These are phyloP conservation scores for Ladona fulva DNA, from an alignment of 1,140 invertebrate genomes.

Conservation along the genomic window DNA sequence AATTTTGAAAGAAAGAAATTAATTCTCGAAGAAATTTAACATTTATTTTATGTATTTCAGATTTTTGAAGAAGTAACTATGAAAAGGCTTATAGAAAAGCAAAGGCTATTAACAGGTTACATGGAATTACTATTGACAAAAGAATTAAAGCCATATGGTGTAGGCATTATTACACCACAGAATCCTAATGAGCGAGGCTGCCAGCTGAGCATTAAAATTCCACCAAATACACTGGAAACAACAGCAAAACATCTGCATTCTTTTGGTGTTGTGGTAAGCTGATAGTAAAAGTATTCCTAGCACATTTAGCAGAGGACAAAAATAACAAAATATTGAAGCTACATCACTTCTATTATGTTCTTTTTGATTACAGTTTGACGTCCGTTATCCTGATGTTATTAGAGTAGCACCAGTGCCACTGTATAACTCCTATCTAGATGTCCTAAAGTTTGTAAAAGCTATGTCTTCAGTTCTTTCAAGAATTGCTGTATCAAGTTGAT, in stretches of 20 bases:
- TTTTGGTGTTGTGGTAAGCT: not conserved
- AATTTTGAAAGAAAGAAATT: too few relatives aligned
- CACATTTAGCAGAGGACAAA: not conserved
- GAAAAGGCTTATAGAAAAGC: conserved; percentile 39
- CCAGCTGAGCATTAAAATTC: conserved; percentile 36
- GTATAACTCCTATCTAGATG: not conserved
- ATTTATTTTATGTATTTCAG: conserved; percentile 27
- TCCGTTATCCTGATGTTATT: not conserved
- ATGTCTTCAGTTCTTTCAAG: not conserved
- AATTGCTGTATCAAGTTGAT: not conserved
- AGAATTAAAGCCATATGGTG: conserved; percentile 20
- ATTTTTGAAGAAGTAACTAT: conserved; percentile 44
- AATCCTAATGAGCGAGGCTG: conserved; percentile 43
- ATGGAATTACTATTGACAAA: conserved; percentile 40
- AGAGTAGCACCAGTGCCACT: conserved; percentile 2
- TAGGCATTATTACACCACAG: conserved; percentile 44
- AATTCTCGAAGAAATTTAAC: too few relatives aligned
- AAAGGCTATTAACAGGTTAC: conserved; percentile 47
- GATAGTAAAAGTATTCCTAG: not conserved
- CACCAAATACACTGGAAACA: not conserved
- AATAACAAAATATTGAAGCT: not conserved
- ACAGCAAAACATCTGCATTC: not conserved
- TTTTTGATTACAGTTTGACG: not conserved
- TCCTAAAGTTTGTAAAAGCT: not conserved
- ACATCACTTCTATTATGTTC: not conserved